These are phyloP conservation scores for Eurystomus glaucurus DNA, from an alignment of 2,797 vertebrate species.

Conservation along the genomic window DNA sequence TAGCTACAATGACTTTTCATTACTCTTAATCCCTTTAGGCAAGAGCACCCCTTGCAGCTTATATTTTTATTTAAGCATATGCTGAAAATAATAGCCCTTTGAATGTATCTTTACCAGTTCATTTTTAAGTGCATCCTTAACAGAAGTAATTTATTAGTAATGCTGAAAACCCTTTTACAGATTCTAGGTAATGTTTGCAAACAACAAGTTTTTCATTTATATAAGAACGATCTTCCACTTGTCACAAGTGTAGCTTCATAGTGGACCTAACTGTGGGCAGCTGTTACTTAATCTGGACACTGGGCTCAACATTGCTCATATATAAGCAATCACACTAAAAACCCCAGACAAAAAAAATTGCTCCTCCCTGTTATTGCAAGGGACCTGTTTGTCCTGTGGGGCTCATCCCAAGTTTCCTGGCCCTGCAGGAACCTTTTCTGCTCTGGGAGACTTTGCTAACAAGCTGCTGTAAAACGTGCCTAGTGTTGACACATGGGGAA, in stretches of 20 bases:
- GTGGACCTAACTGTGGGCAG: not conserved
- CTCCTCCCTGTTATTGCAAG: not conserved
- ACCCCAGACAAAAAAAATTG: rapidly evolving
- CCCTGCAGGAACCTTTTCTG: not conserved
- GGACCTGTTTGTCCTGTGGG: not conserved
- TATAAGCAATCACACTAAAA: not conserved
- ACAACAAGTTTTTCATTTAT: not conserved
- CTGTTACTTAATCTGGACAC: not conserved
- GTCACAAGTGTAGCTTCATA: not conserved
- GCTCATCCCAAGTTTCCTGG: not conserved
- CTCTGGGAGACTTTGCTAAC: not conserved
- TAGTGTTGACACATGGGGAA: not conserved
- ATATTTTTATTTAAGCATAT: not conserved
- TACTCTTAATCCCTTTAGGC: not conserved
- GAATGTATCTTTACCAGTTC: not conserved
- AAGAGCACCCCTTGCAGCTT: not conserved
- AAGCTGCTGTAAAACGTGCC: not conserved
- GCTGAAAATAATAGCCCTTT: not conserved
- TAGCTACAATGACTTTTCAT: not conserved
- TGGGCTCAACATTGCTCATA: not conserved
- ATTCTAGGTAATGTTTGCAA: not conserved
- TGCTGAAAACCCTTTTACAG: not conserved
- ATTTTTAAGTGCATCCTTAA: not conserved
- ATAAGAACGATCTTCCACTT: not conserved
- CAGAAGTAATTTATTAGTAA: not conserved